These are phyloP conservation scores for Drosophila santomea DNA, from an alignment of 1,140 invertebrate genomes.

Conservation along the genomic window DNA sequence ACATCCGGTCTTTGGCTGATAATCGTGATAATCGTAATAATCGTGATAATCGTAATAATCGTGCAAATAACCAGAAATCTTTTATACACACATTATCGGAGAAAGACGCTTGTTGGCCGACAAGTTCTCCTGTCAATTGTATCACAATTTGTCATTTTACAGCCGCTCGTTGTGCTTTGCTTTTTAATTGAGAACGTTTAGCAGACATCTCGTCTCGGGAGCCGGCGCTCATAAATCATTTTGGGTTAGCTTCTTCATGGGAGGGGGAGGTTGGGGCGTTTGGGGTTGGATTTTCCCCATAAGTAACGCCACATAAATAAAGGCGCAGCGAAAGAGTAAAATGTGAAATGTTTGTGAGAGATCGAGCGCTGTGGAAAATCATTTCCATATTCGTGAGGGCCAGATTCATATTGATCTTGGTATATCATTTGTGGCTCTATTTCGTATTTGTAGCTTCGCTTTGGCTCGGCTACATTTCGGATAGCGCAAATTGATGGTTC, in stretches of 20 bases:
- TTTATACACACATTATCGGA: neutral
- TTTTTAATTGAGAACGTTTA: constrained; percentile 78
- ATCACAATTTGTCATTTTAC: constrained; percentile 65
- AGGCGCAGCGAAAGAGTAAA: constrained; percentile 56
- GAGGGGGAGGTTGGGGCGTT: neutral
- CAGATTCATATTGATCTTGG: neutral
- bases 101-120: constrained; percentile 1
- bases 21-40: constrained; percentile 23
- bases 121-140: constrained; percentile 48
- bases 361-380: neutral
- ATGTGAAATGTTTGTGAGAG: constrained; percentile 23
- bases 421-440: constrained; percentile 36
- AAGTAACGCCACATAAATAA: constrained; percentile 84
- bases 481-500: neutral
- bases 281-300: constrained; percentile 44
- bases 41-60: constrained; percentile 15
- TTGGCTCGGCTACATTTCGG: too few relatives aligned
- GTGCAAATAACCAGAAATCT: constrained; percentile 10
- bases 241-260: constrained; percentile 10
- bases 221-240: constrained; percentile 70
- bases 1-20: constrained; percentile 40
- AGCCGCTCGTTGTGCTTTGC: constrained; percentile 46
- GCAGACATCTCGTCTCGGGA: constrained; percentile 60
- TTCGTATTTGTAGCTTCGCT: neutral
- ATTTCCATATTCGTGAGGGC: neutral